These are phyloP conservation scores for Harpagoxenus sublaevis DNA, from an alignment of 2,888 invertebrate species.

Conservation along the genomic window DNA sequence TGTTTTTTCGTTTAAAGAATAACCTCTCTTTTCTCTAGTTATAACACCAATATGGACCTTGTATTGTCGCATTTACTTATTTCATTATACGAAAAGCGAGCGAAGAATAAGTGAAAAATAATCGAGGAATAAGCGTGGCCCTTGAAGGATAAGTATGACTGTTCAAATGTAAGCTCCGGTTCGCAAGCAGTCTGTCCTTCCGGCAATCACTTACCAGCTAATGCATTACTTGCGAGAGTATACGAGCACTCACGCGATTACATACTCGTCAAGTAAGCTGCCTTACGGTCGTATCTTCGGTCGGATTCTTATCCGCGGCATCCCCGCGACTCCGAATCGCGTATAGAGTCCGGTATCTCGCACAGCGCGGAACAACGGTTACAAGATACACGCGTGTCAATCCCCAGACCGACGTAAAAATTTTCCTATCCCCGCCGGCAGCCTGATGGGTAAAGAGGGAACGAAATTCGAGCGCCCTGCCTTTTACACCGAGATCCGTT, in stretches of 20 bases:
- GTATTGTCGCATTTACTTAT: slow-evolving; percentile 19
- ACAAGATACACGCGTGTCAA: background rate
- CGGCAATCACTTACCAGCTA: slow-evolving; percentile 52
- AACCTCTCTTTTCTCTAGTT: background rate
- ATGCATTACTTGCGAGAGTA: slow-evolving; percentile 55
- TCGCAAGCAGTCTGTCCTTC: slow-evolving; percentile 39
- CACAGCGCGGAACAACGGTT: background rate
- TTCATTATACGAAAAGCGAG: background rate
- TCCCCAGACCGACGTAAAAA: slow-evolving; percentile 12
- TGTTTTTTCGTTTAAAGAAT: background rate
- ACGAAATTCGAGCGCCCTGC: background rate
- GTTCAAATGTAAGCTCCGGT: slow-evolving; percentile 47
- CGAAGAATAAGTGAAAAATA: slow-evolving; percentile 15
- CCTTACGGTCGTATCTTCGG: slow-evolving; percentile 36
- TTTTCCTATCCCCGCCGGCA: background rate
- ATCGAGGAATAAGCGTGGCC: slow-evolving; percentile 2
- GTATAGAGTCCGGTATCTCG: background rate
- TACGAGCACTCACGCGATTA: slow-evolving; percentile 58
- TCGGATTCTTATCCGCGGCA: slow-evolving; percentile 47
- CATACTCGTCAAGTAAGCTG: slow-evolving; percentile 50
- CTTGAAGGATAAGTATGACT: slow-evolving; percentile 50
- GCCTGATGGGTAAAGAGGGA: background rate
- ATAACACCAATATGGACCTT: background rate
- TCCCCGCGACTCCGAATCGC: background rate
- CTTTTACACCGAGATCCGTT: background rate